A percentile compares a stretch with the other conserved stretches of the same genome.
Conservation (phyloP, 2,888 invertebrate species). For the Trileptium ribeirensis region DNA sequence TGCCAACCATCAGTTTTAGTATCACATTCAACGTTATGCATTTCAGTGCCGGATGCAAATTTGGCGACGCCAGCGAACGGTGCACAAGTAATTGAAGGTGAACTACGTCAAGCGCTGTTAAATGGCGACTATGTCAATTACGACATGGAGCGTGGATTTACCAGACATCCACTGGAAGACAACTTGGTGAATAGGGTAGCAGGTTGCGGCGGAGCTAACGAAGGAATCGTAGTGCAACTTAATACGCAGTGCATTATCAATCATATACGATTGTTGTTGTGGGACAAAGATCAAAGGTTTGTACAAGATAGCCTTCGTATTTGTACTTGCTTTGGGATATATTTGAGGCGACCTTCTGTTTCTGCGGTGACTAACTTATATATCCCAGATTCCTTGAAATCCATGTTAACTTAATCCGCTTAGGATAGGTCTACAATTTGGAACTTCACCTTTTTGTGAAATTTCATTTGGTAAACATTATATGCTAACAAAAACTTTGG, state of each 20-base stretch:
- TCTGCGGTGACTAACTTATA: too few species aligned
- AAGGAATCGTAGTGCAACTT: slow-evolving; percentile 55
- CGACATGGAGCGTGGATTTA: slow-evolving; percentile 86
- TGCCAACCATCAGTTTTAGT: too few species aligned
- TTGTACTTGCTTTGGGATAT: too few species aligned
- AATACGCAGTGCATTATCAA: slow-evolving; percentile 69
- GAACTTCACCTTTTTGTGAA: too few species aligned
- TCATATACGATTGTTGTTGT: slow-evolving; percentile 79
- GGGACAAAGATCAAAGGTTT: slow-evolving; percentile 84
- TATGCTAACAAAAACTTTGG: too few species aligned
- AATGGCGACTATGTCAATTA: slow-evolving; percentile 79
- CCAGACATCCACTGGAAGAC: slow-evolving; percentile 75
- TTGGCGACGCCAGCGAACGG: slow-evolving; percentile 73
- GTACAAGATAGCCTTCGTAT: too few species aligned
- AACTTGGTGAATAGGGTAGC: slow-evolving; percentile 57
- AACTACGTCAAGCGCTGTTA: slow-evolving; percentile 75
- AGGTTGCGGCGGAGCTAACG: slow-evolving; percentile 58
- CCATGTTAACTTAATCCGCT: too few species aligned
- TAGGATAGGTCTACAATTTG: too few species aligned
- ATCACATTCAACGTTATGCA: too few species aligned
- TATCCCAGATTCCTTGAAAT: too few species aligned
- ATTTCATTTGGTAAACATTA: too few species aligned
- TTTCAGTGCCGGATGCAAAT: slow-evolving; percentile 77
- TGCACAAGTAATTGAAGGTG: slow-evolving; percentile 79
- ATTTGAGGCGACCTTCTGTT: too few species aligned